Evolutionary conservation across 1,140 invertebrate species (phyloP), one percentile per base, ranked within the genome.

Genomic region (Cydia strobilella): DNA sequence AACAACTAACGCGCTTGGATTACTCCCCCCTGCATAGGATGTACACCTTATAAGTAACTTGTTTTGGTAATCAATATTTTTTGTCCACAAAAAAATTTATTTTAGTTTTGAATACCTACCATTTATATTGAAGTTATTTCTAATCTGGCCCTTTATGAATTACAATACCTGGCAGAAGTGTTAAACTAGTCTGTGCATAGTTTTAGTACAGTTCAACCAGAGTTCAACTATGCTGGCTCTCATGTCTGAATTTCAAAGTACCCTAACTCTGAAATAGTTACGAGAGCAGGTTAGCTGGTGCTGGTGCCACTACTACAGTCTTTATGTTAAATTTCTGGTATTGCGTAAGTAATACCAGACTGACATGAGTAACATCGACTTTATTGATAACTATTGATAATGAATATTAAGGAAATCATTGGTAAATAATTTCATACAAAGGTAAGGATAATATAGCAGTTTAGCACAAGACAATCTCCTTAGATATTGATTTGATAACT

Each of bases 161-260:
- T 69, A n/a, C 65, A 69, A 69, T 69, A 69, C 65, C 27, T 69
- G 65, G 18, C 65, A 39, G 31, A 69, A 69, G n/a, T 69, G 65
- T 69, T 39, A 39, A 69, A 69, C 65, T 69, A 18, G n/a, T 39
- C 65, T 69, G 65, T 31, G 42, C 65, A 69, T 69, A 69, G 65
- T 69, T 69, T 35, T 31, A 69, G 65, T 35, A 35, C 31, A 35
- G 65, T 69, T 69, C 15, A 69, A 69, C 65, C 20, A 35, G n/a
- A 35, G 65, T 69, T 69, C 15, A 69, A 69, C 65, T 69, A 69
- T 69, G 31, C 65, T 69, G 27, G 15, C 31, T 69, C 65, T 69
- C 65, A 69, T 69, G 35, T 69, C 65, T 69, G 65, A 69, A 69
- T 69, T 69, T 69, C 65, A 39, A 69, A 69, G 65, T 35, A 69